phyloP scores from a whole-genome alignment of 1,140 invertebrate species.

The Micrasema minimum region DNA sequence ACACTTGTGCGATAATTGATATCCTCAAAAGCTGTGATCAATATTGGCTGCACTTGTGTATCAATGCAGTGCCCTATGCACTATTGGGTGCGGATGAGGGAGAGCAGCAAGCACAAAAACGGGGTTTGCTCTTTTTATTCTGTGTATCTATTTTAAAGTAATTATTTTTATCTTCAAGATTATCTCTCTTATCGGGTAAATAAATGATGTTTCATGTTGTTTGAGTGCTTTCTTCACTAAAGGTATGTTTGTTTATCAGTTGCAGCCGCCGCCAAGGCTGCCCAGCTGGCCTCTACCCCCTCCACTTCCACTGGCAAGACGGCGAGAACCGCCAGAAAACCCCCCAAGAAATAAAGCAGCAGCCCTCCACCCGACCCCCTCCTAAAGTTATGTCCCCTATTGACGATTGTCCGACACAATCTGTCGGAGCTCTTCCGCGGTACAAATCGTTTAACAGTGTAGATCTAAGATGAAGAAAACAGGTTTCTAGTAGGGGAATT shows the following conservation, averaged over 20 bases:
- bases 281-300: conserved; percentile 60
- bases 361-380: too few relatives aligned
- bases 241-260: conserved; percentile 28
- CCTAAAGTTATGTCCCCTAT: background rate
- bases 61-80: too few relatives aligned
- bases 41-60: too few relatives aligned
- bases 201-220: too few relatives aligned
- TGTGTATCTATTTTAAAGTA: too few relatives aligned
- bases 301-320: conserved; percentile 65
- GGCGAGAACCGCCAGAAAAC: conserved; percentile 62
- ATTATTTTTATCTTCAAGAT: too few relatives aligned
- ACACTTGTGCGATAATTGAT: too few relatives aligned
- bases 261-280: conserved; percentile 54
- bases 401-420: conserved; percentile 1
- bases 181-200: too few relatives aligned
- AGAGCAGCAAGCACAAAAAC: too few relatives aligned
- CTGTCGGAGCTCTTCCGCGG: conserved; percentile 18
- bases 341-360: conserved; percentile 61
- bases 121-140: too few relatives aligned
- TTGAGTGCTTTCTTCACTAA: background rate
- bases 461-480: conserved; percentile 47
- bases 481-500: conserved; percentile 51
- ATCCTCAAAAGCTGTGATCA: too few relatives aligned
- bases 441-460: conserved; percentile 54
- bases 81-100: too few relatives aligned